These are phyloP conservation scores for Malurus melanocephalus DNA, from an alignment of 2,113 vertebrate genomes.

Conservation along the genomic window DNA sequence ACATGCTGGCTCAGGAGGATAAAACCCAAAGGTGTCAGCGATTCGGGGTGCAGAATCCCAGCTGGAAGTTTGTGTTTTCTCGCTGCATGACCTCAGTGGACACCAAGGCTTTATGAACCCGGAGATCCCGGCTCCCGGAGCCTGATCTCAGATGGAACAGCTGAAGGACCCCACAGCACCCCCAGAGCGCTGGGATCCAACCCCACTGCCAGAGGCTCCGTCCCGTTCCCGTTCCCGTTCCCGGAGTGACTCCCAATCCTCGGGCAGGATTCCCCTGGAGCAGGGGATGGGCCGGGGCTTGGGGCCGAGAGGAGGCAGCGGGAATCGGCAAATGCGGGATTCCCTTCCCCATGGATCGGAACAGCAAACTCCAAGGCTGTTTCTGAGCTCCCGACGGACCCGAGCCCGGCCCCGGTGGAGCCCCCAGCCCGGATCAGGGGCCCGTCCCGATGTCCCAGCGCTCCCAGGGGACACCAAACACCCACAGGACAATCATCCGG, in stretches of 20 bases:
- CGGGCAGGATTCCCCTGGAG: not conserved
- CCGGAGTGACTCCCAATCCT: not conserved
- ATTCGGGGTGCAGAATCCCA: rapidly evolving
- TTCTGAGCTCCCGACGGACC: not conserved
- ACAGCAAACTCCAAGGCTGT: not conserved
- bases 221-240: not conserved
- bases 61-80: not conserved
- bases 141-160: too few relatives aligned
- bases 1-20: not conserved
- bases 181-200: not conserved
- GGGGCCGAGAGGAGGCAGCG: not conserved
- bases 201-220: not conserved
- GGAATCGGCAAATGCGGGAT: not conserved
- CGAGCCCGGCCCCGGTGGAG: not conserved
- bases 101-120: not conserved
- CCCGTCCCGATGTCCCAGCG: too few relatives aligned
- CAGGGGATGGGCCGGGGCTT: not conserved
- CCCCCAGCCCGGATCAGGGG: not conserved
- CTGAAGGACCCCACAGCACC: not conserved
- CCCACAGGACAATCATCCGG: not conserved
- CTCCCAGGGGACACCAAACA: not conserved
- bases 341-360: not conserved
- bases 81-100: not conserved
- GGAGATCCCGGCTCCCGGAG: rapidly evolving
- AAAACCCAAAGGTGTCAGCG: not conserved